phyloP scores from a whole-genome alignment of 1,140 invertebrate species.

The Hydropsyche tenuis region DNA sequence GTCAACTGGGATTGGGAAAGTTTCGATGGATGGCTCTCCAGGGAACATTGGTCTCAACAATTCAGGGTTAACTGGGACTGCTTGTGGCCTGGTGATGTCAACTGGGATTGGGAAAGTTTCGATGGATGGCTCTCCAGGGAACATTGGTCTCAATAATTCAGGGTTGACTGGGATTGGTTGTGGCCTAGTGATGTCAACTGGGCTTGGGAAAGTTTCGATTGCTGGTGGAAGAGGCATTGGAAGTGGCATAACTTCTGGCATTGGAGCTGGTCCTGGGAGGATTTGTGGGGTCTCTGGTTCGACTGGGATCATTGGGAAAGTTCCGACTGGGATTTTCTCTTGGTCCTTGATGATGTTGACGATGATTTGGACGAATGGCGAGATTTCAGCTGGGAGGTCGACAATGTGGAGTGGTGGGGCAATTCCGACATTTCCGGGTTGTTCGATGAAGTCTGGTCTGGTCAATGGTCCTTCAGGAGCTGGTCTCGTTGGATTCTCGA shows the following conservation, averaged over 20 bases:
- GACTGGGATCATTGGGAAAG: slow-evolving; percentile 12
- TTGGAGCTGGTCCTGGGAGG: neutral
- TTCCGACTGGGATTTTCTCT: slow-evolving; percentile 18
- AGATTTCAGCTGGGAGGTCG: slow-evolving; percentile 4
- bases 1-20: neutral
- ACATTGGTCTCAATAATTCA: neutral
- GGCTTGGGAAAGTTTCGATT: too few relatives aligned
- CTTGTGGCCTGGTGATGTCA: neutral
- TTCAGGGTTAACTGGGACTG: slow-evolving; percentile 8
- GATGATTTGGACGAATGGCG: slow-evolving; percentile 37
- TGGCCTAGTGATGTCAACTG: neutral
- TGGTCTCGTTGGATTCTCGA: slow-evolving; percentile 13
- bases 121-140: neutral
- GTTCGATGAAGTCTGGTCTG: slow-evolving; percentile 1
- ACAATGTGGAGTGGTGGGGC: neutral
- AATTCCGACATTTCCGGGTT: neutral
- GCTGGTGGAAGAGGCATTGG: neutral
- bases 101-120: too few relatives aligned
- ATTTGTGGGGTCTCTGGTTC: neutral
- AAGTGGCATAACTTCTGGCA: neutral
- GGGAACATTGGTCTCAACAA: neutral
- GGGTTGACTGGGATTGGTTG: neutral
- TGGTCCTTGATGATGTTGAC: slow-evolving; percentile 26
- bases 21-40: neutral
- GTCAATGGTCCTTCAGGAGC: neutral